Evolutionary conservation across 1,140 invertebrate species (phyloP).

Genomic region (Fopius arisanus): DNA sequence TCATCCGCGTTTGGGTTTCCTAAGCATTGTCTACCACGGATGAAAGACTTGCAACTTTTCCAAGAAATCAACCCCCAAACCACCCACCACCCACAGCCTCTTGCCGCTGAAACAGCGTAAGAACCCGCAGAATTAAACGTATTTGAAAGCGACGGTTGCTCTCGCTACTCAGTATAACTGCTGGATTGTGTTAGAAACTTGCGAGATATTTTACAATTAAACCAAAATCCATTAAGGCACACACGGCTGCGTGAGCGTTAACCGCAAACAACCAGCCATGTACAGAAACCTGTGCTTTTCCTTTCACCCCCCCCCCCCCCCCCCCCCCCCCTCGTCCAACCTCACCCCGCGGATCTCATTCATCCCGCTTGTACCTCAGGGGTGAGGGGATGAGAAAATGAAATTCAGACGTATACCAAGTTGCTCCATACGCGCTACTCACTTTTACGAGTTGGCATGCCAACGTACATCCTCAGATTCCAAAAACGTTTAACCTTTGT

Average conservation of each 20-base stretch:
- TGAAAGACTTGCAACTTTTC: constrained; percentile 32
- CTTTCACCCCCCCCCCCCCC: neutral
- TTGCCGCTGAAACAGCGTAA: neutral
- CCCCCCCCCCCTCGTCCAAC: neutral
- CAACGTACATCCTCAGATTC: constrained; percentile 2
- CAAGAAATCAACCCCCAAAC: constrained; percentile 35
- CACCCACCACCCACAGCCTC: neutral
- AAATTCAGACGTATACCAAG: constrained; percentile 31
- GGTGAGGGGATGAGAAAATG: constrained; percentile 30
- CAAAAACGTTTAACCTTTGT: constrained; percentile 2
- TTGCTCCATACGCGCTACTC: neutral
- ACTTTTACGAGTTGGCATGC: constrained; percentile 8
- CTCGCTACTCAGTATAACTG: constrained; percentile 27
- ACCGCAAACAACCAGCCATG: constrained; percentile 31
- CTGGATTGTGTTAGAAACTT: constrained; percentile 42
- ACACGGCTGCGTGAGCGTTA: constrained; percentile 38
- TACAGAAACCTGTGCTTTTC: constrained; percentile 10
- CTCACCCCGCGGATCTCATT: neutral
- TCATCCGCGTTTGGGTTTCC: neutral
- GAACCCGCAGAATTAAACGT: constrained; percentile 30
- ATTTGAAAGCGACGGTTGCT: constrained; percentile 25
- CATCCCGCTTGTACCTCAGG: constrained; percentile 8
- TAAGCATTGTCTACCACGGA: neutral
- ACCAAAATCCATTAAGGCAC: constrained; percentile 60
- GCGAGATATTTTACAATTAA: constrained; percentile 60